These are phyloP conservation scores for Rhagium mordax DNA, from an alignment of 2,888 invertebrate species.

Conservation along the genomic window DNA sequence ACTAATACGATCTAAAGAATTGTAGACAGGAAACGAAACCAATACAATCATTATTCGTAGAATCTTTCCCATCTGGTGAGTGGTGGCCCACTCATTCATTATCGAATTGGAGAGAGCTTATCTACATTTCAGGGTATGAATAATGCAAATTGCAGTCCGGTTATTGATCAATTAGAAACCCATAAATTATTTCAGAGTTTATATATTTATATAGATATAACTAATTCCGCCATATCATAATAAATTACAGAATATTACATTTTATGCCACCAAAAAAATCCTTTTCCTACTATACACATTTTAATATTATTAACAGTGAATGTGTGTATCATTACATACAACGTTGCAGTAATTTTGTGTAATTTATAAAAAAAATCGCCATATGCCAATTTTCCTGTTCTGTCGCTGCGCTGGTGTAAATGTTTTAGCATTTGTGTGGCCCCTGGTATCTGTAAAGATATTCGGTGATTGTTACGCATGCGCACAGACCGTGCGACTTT, in stretches of 20 bases:
- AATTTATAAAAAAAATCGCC: constrained; percentile 15
- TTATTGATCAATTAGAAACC: background rate
- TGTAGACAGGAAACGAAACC: background rate
- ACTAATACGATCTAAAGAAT: background rate
- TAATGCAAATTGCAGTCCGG: background rate
- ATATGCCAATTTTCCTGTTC: constrained; percentile 20
- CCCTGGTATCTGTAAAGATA: constrained; percentile 58
- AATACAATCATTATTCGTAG: background rate
- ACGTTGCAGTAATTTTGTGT: background rate
- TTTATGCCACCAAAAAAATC: background rate
- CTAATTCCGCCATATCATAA: background rate
- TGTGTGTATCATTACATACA: background rate
- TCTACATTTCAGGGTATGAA: background rate
- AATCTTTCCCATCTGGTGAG: background rate
- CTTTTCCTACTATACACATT: background rate
- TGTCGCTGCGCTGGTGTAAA: background rate
- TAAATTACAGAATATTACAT: background rate
- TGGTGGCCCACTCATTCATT: background rate
- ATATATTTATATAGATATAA: background rate
- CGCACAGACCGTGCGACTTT: constrained; percentile 79
- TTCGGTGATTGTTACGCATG: constrained; percentile 63
- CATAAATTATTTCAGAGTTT: background rate
- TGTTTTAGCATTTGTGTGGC: constrained; percentile 50
- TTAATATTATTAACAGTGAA: background rate
- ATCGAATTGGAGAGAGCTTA: background rate